A percentile compares a stretch with the other conserved stretches of the same genome.
Evolutionary conservation across 1,140 invertebrate species (phyloP).

Genomic region (Sipha flava): DNA sequence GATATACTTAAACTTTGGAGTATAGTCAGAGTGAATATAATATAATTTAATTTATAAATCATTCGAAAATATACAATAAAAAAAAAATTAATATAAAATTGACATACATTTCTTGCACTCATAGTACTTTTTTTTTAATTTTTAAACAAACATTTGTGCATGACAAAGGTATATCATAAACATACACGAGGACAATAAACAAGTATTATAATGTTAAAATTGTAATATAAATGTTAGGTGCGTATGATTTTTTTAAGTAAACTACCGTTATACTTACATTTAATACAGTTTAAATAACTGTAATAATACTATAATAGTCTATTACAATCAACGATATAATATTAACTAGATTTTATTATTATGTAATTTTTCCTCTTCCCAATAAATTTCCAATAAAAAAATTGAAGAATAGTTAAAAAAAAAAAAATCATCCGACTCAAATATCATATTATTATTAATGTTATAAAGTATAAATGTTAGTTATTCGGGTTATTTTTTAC

Average conservation of each 20-base stretch:
- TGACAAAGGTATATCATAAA: not conserved
- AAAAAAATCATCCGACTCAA: not conserved
- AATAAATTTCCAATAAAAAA: not conserved
- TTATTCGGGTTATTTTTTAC: not conserved
- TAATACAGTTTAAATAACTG: slow-evolving; percentile 3
- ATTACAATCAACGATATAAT: slow-evolving; percentile 4
- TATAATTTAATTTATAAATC: not conserved
- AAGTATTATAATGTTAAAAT: not conserved
- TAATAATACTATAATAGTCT: slow-evolving; percentile 9
- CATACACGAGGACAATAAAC: not conserved
- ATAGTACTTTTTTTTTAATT: not conserved
- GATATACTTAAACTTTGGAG: not conserved
- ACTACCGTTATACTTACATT: not conserved
- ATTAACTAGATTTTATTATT: not conserved
- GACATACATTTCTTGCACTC: not conserved
- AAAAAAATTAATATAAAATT: not conserved
- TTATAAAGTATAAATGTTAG: not conserved
- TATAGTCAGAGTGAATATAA: too few relatives aligned
- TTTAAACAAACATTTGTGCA: not conserved
- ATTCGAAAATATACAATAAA: not conserved
- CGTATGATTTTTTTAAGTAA: not conserved
- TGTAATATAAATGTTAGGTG: not conserved
- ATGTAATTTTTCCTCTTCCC: not conserved
- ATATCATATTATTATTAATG: not conserved
- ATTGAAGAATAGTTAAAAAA: slow-evolving; percentile 1